Base-by-base conservation (phyloP, 1,140 invertebrate species). In the Drosophila melanica region DNA sequence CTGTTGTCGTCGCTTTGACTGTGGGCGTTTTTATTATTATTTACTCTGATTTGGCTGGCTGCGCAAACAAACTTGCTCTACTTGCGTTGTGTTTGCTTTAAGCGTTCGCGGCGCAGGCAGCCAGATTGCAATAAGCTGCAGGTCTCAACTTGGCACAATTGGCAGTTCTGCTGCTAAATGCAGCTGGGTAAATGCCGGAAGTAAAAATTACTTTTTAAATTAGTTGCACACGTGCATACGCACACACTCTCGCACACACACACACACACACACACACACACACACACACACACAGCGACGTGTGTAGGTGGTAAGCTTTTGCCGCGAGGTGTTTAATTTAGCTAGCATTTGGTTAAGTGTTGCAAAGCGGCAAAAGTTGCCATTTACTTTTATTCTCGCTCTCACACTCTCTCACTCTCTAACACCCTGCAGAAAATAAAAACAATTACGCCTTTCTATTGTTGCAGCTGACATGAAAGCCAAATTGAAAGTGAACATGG, bases 131-230 rank as follows among this genome's bases (percentile, higher is more conserved):
- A 44, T 51, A 62, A 68, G 51, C 45, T 57, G 27, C 12, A 50
- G 60, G 23, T 51, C 33, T 7, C 33, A 35, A 35, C 33, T 42
- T 64, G 54, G 10, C 30, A 7, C 11, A 14, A 27, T 14, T 57
- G 45, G 35, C 12, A 18, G 27, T 59, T 16, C 16, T 55, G 54
- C 57, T 27, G 27, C 33, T 77, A 64, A 80, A 67, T 87, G 72
- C 84, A 87, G 84, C 82, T 87, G 82, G 82, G 79, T 79, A 87
- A 87, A 87, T 82, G 79, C 82, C 82, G 82, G 82, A 87, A 87
- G 82, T 82, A 82, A 82, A 74, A 87, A 87, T 87, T 87, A 87
- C 82, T 87, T 87, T 87, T 89, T 87, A 87, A 87, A 87, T 87
- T 89, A 87, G 82, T 87, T 82, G 59, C 82, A 59, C 54, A 79